A percentile compares a stretch with the other conserved stretches of the same genome.
Evolutionary conservation across 1,140 invertebrate species (phyloP).

Genomic region (Lamellibrachia luymesi): DNA sequence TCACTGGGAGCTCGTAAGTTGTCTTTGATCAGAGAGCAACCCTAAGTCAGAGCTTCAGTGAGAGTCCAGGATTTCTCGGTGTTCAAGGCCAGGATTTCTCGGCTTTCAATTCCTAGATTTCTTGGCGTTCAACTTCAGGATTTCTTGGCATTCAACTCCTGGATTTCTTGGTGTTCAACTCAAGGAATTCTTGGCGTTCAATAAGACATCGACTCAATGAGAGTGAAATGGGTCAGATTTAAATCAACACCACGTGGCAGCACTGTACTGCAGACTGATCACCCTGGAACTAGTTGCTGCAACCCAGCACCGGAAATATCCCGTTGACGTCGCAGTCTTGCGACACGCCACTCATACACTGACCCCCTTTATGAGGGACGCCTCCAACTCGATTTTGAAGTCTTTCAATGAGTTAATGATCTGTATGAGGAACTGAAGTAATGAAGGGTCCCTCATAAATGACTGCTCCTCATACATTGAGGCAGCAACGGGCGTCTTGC

Average conservation of each 20-base stretch:
- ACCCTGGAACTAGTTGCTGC: not conserved
- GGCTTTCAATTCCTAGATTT: not conserved
- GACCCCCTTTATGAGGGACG: slow-evolving; percentile 91
- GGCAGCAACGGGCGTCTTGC: slow-evolving; percentile 76
- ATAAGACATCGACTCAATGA: not conserved
- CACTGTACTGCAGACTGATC: not conserved
- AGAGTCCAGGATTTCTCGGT: not conserved
- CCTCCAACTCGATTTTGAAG: slow-evolving; percentile 88
- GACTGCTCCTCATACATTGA: slow-evolving; percentile 96
- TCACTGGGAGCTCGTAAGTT: not conserved
- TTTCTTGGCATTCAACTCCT: not conserved
- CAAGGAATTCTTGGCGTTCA: not conserved
- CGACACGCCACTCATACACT: slow-evolving; percentile 35
- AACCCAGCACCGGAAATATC: not conserved
- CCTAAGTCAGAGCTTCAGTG: not conserved
- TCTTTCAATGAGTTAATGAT: slow-evolving; percentile 89
- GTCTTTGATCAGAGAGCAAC: not conserved
- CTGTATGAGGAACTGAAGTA: slow-evolving; percentile 86
- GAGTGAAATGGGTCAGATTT: no score
- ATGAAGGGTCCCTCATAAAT: slow-evolving; percentile 80
- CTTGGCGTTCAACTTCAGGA: not conserved
- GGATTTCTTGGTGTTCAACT: no score
- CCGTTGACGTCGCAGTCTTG: no score
- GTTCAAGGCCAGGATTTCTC: no score
- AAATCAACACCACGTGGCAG: no score